Evolutionary conservation across 2,888 invertebrate genomes (phyloP), one percentile per base, ranked within the genome.

Genomic region (Aromia moschata): DNA sequence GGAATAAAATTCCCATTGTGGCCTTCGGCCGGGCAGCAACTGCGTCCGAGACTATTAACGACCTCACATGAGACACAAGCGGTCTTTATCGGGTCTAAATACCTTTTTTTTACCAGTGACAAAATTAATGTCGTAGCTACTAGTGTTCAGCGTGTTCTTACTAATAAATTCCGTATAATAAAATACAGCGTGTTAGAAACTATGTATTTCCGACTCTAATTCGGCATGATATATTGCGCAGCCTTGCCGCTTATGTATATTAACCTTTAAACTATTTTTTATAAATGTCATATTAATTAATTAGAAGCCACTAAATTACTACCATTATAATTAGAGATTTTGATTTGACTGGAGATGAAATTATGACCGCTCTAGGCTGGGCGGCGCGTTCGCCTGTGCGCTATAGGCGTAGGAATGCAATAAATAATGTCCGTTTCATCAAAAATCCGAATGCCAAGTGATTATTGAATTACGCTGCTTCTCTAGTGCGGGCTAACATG

Each of bases 221-320:
- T 14, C 11, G 12, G 5, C 17, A 17, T 43, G 43, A 43, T 10
- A 43, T 43, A 43, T 43, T 43, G 43, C 20, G 10, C 12, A 43
- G 20, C 11, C 10, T 43, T 20, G n/a, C 5, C n/a, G 5, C 20
- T 17, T n/a, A 11, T 18, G n/a, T 4, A 5, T 20, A 43, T 43
- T n/a, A 43, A 43, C 43, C 43, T 43, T 17, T 43, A 43, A 11
- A n/a, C 10, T 11, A 11, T 45, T 30, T 45, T 45, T 45, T 30
- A 45, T 30, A 45, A 45, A 45, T 43, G 43, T 25, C 43, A 43
- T 11, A 43, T 20, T 17, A 43, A 43, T 43, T 43, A 43, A 25
- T 43, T 43, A 18, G n/a, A n/a, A 43, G 14, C 10, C 9, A 15
- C 10, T 16, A 41, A 14, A 16, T 16, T 41, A 16, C 41, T 1